A percentile compares a stretch with the other conserved stretches of the same genome.
Evolutionary conservation across 2,113 vertebrate species (phyloP).

Genomic region (Pungitius pungitius): DNA sequence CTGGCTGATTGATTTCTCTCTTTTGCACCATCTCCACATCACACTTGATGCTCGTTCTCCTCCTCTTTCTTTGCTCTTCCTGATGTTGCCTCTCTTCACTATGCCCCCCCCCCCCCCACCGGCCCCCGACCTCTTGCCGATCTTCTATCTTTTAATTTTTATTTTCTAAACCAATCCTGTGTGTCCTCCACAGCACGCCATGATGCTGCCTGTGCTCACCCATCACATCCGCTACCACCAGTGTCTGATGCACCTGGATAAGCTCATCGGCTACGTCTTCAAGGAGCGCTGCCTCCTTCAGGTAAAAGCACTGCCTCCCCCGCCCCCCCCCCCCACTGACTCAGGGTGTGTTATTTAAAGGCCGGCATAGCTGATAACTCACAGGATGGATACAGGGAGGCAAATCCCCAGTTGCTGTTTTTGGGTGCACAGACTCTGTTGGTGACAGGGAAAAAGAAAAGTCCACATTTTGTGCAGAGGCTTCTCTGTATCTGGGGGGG

Average conservation of each 20-base stretch:
- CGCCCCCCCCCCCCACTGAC: neutral
- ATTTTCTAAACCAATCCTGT: slow-evolving; percentile 22
- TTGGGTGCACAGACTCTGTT: slow-evolving; percentile 1
- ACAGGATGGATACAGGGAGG: slow-evolving; percentile 18
- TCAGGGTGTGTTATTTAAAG: slow-evolving; percentile 45
- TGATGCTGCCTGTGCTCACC: slow-evolving; percentile 99
- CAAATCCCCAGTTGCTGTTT: slow-evolving; percentile 34
- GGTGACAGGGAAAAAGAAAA: slow-evolving; percentile 19
- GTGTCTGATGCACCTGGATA: slow-evolving; percentile 97
- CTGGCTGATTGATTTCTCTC: slow-evolving; percentile 75
- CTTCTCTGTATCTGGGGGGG: slow-evolving; percentile 32
- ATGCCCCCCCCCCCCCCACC: neutral
- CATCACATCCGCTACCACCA: slow-evolving; percentile 99
- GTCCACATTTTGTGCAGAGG: slow-evolving; percentile 49
- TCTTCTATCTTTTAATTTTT: slow-evolving; percentile 1
- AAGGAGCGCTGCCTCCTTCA: slow-evolving; percentile 96
- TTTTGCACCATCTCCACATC: slow-evolving; percentile 54
- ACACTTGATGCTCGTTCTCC: slow-evolving; percentile 25
- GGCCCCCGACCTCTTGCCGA: no score
- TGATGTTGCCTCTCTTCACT: neutral
- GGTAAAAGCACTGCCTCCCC: slow-evolving; percentile 77
- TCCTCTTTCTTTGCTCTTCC: slow-evolving; percentile 10
- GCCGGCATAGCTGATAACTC: slow-evolving; percentile 57
- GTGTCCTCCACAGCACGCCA: slow-evolving; percentile 87
- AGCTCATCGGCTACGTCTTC: slow-evolving; percentile 94